These are phyloP conservation scores for Rutilus rutilus DNA, from an alignment of 2,113 vertebrate genomes.

Conservation along the genomic window DNA sequence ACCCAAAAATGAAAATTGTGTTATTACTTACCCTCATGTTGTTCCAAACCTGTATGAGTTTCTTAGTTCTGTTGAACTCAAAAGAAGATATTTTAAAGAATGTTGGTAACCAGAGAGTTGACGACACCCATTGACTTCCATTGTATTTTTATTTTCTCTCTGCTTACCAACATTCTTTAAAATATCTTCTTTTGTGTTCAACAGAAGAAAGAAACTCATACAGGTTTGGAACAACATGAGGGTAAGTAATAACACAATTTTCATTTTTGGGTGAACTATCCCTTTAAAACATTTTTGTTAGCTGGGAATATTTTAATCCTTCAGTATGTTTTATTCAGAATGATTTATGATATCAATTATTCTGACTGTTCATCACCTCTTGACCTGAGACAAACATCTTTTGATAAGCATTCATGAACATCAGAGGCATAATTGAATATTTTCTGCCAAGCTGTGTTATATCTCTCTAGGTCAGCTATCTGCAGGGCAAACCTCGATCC, in stretches of 20 bases:
- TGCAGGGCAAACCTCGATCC: slow-evolving; percentile 11
- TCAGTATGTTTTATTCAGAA: not conserved
- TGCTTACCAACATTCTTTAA: too few species aligned
- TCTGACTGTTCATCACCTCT: slow-evolving; percentile 28
- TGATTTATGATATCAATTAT: not conserved
- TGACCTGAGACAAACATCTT: slow-evolving; percentile 49
- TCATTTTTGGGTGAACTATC: too few species aligned
- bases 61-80: not conserved
- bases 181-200: too few species aligned
- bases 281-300: not conserved
- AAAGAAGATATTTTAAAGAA: not conserved
- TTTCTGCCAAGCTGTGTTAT: slow-evolving; percentile 56
- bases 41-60: too few species aligned
- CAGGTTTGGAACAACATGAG: too few species aligned
- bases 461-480: slow-evolving; percentile 33
- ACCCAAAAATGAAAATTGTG: too few species aligned
- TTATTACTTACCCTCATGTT: too few species aligned
- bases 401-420: slow-evolving; percentile 54
- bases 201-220: too few species aligned
- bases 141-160: not conserved
- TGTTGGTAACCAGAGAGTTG: too few species aligned
- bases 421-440: slow-evolving; percentile 57
- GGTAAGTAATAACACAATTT: too few species aligned
- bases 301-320: not conserved
- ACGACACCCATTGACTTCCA: too few species aligned